phyloP scores from a whole-genome alignment of 2,113 vertebrate species.

The Petrocephalus zakoni region DNA sequence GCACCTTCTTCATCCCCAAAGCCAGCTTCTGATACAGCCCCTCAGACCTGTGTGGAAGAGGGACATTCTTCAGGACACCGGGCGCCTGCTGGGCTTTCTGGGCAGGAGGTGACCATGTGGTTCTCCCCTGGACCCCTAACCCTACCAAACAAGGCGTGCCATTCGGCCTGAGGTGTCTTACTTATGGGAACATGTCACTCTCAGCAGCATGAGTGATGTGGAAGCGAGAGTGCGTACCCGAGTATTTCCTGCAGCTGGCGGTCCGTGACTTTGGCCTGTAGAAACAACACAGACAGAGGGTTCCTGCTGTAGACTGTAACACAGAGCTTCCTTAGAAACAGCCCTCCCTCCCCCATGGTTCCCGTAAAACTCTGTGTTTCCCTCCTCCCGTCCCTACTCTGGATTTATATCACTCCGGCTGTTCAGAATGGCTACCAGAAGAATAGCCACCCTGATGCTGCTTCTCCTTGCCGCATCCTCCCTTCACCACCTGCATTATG shows the following conservation, averaged over 20 bases:
- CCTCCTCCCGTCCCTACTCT: not conserved
- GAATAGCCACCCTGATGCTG: not conserved
- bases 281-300: conserved; percentile 16
- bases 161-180: not conserved
- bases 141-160: not conserved
- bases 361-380: not conserved
- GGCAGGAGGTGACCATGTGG: not conserved
- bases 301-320: not conserved
- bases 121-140: not conserved
- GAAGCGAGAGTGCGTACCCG: conserved; percentile 39
- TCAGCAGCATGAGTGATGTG: not conserved
- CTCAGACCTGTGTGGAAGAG: conserved; percentile 38
- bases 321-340: not conserved
- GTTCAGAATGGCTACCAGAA: too few relatives aligned
- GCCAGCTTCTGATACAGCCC: conserved; percentile 39
- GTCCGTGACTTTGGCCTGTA: conserved; percentile 45
- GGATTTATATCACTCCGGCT: not conserved
- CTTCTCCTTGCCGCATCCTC: not conserved
- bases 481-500: not conserved
- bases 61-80: not conserved
- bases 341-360: not conserved
- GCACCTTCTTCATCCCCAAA: conserved; percentile 38
- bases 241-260: conserved; percentile 43
- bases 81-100: not conserved
- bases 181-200: not conserved